Conservation (phyloP, 1,140 invertebrate genomes). For the Listronotus bonariensis region DNA sequence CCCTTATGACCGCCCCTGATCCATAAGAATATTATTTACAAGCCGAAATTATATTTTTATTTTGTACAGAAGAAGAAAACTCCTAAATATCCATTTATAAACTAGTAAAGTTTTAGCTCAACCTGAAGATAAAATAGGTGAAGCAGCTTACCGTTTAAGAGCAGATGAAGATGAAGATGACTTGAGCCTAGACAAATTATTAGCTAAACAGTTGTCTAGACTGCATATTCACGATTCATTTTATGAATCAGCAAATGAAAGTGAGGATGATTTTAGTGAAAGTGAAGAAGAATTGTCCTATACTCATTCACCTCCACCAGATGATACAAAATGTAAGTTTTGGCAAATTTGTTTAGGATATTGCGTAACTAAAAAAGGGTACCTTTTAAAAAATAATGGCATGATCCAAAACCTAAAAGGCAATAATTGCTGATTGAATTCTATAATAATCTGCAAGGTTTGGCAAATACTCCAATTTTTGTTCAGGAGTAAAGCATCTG, state of each 20-base stretch:
- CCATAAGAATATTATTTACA: too few relatives aligned
- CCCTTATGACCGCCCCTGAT: too few relatives aligned
- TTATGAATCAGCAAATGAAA: slow-evolving; percentile 37
- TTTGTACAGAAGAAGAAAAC: too few relatives aligned
- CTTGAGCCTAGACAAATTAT: slow-evolving; percentile 18
- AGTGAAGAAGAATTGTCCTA: slow-evolving; percentile 65
- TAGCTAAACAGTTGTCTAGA: slow-evolving; percentile 38
- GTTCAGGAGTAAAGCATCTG: too few relatives aligned
- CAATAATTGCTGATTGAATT: too few relatives aligned
- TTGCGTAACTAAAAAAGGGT: too few relatives aligned
- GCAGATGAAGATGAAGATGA: slow-evolving; percentile 43
- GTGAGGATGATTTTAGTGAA: slow-evolving; percentile 56
- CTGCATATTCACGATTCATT: slow-evolving; percentile 53
- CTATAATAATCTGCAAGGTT: too few relatives aligned
- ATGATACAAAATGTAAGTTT: slow-evolving; percentile 73
- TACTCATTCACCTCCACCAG: slow-evolving; percentile 64
- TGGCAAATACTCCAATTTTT: too few relatives aligned
- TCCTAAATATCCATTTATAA: slow-evolving; percentile 10
- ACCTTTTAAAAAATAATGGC: too few relatives aligned
- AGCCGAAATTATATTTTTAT: too few relatives aligned
- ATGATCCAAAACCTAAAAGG: too few relatives aligned
- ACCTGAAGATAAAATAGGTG: slow-evolving; percentile 45
- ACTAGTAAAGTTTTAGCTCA: slow-evolving; percentile 37
- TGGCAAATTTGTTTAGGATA: neutral
- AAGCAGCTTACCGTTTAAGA: slow-evolving; percentile 45